Percentiles rank a stretch among this genome's conserved stretches.
These are phyloP conservation scores for Alviniconcha marisindica DNA, from an alignment of 1,140 invertebrate genomes.

Conservation along the genomic window DNA sequence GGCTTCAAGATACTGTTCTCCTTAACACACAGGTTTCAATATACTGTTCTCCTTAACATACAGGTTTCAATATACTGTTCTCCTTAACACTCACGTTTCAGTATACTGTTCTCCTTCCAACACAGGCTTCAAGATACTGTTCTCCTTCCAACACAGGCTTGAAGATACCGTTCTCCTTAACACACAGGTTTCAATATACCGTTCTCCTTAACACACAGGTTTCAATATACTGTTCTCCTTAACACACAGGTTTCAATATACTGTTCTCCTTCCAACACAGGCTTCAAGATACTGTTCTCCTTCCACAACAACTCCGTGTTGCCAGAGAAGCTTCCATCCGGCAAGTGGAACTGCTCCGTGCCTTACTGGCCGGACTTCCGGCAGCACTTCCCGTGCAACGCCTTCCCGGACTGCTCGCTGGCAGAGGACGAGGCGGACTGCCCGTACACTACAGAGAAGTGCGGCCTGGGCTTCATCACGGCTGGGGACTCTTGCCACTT, in stretches of 20 bases:
- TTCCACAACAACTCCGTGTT: neutral
- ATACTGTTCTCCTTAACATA: too few relatives aligned
- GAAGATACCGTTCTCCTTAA: too few relatives aligned
- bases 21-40: too few relatives aligned
- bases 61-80: too few relatives aligned
- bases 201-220: too few relatives aligned
- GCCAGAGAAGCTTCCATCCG: neutral
- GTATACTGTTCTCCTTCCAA: too few relatives aligned
- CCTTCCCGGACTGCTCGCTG: neutral
- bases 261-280: neutral
- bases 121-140: slow-evolving; percentile 1
- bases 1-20: too few relatives aligned
- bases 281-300: slow-evolving; percentile 13
- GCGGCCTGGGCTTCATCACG: neutral
- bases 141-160: neutral
- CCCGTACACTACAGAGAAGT: neutral
- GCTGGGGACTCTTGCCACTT: neutral
- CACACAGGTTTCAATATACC: too few relatives aligned
- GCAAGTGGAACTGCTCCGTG: slow-evolving; percentile 3
- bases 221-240: too few relatives aligned
- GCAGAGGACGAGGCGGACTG: neutral
- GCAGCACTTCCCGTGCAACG: slow-evolving; percentile 20
- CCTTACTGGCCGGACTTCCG: neutral
- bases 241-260: too few relatives aligned
- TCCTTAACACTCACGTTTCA: too few relatives aligned